Percentiles rank a stretch among this genome's conserved stretches.
phyloP scores from a whole-genome alignment of 2,113 vertebrate genomes.

The Pygoscelis adeliae region DNA sequence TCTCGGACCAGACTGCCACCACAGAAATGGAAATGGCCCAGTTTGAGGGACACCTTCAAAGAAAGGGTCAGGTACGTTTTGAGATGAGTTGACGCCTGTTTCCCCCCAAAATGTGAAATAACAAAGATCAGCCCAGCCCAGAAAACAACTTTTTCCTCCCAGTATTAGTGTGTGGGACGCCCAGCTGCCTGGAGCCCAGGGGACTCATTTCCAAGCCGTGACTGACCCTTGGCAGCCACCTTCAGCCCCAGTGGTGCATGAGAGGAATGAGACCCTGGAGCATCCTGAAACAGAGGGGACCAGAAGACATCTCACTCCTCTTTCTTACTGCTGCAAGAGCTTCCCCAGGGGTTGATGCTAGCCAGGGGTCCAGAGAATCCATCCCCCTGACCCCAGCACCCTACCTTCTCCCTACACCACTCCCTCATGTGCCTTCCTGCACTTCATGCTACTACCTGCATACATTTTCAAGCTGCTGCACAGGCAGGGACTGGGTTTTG shows the following conservation, averaged over 20 bases:
- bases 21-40: not conserved
- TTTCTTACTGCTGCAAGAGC: not conserved
- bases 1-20: not conserved
- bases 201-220: not conserved
- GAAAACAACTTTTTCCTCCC: not conserved
- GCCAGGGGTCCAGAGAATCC: not conserved
- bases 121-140: not conserved
- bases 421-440: not conserved
- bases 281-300: not conserved
- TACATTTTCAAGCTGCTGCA: not conserved
- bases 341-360: not conserved
- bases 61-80: not conserved
- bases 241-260: not conserved
- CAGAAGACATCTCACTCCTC: not conserved
- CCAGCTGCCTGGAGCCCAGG: not conserved
- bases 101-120: not conserved
- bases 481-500: not conserved
- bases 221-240: not conserved
- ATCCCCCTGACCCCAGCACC: not conserved
- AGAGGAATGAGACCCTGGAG: not conserved
- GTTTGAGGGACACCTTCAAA: not conserved
- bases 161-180: not conserved
- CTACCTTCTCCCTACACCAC: not conserved
- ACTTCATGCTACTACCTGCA: not conserved
- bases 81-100: not conserved